These are phyloP conservation scores for Molossus molossus DNA, from an alignment of 2,797 vertebrate genomes.

Conservation along the genomic window DNA sequence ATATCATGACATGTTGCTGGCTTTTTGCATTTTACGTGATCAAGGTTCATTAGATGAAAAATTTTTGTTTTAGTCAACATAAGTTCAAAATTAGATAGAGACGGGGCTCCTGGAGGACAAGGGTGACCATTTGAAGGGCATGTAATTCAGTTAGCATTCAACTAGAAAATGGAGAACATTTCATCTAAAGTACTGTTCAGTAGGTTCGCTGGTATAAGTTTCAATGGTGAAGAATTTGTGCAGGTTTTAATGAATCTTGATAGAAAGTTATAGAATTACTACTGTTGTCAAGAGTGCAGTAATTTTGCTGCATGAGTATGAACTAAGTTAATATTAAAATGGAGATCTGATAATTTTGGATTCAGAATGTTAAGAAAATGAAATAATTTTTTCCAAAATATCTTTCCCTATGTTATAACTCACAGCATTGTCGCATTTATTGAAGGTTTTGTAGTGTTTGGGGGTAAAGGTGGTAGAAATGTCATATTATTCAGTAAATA, in stretches of 20 bases:
- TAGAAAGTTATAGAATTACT: slow-evolving; percentile 67
- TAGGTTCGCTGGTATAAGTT: slow-evolving; percentile 70
- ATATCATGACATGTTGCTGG: slow-evolving; percentile 79
- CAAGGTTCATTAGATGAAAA: slow-evolving; percentile 78
- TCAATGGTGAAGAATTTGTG: slow-evolving; percentile 58
- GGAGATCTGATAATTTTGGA: slow-evolving; percentile 80
- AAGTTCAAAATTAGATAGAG: slow-evolving; percentile 80
- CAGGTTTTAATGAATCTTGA: slow-evolving; percentile 77
- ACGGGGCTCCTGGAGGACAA: slow-evolving; percentile 76
- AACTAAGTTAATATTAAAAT: slow-evolving; percentile 84
- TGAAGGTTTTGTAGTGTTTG: slow-evolving; percentile 80
- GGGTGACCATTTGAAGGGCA: slow-evolving; percentile 72
- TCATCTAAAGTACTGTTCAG: slow-evolving; percentile 69
- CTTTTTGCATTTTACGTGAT: slow-evolving; percentile 85
- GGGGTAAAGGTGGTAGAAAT: slow-evolving; percentile 75
- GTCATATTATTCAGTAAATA: slow-evolving; percentile 79
- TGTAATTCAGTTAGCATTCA: slow-evolving; percentile 77
- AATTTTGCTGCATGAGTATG: slow-evolving; percentile 86
- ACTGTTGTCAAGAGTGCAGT: slow-evolving; percentile 74
- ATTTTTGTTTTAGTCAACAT: slow-evolving; percentile 69
- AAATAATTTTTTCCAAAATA: slow-evolving; percentile 52
- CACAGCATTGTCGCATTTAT: slow-evolving; percentile 64
- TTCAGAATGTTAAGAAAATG: slow-evolving; percentile 80
- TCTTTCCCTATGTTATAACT: slow-evolving; percentile 66
- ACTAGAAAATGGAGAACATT: slow-evolving; percentile 62